Evolutionary conservation across 2,888 invertebrate species (phyloP).

Genomic region (Philhelius pedissequus): DNA sequence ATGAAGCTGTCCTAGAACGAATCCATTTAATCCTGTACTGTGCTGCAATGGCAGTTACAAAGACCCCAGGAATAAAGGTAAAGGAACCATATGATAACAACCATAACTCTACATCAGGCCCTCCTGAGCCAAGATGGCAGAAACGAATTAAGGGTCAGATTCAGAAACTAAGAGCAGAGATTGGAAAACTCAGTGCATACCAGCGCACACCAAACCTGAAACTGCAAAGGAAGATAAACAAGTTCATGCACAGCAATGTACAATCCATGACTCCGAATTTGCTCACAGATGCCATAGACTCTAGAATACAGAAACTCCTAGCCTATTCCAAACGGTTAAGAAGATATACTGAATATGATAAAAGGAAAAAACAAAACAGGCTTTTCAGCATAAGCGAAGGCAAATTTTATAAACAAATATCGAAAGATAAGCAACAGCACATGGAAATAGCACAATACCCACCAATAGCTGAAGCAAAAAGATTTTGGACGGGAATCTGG

Average conservation of each 20-base stretch:
- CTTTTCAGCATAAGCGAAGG: not conserved
- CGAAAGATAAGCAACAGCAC: not conserved
- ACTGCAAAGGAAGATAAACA: not conserved
- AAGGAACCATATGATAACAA: too few relatives aligned
- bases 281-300: not conserved
- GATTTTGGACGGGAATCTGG: not conserved
- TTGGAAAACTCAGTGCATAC: not conserved
- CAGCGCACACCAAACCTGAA: not conserved
- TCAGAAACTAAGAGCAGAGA: not conserved
- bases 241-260: not conserved
- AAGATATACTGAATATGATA: not conserved
- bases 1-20: not conserved
- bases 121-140: too few relatives aligned
- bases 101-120: too few relatives aligned
- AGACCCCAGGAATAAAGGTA: too few relatives aligned
- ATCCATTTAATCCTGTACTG: not conserved
- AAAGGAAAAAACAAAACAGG: not conserved
- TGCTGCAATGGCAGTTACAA: too few relatives aligned
- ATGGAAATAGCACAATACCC: not conserved
- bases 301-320: not conserved
- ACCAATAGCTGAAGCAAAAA: not conserved
- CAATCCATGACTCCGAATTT: not conserved
- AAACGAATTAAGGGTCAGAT: not conserved
- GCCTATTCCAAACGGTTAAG: too few relatives aligned
- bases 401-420: not conserved